These are phyloP conservation scores for Drosophila malerkotliana DNA, from an alignment of 1,140 invertebrate species.

Conservation along the genomic window DNA sequence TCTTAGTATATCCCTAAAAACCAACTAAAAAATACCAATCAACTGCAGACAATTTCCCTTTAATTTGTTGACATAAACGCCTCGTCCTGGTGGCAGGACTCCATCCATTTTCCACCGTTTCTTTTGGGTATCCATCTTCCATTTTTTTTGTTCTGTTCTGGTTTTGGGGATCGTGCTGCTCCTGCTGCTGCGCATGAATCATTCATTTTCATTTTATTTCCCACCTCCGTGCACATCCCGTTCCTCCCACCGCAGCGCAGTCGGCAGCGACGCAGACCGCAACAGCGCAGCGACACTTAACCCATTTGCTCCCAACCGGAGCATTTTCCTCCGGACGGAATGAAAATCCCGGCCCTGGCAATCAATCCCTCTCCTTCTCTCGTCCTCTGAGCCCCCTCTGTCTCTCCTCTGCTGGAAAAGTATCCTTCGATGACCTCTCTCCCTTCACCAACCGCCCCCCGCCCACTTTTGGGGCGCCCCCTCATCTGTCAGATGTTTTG, in stretches of 20 bases:
- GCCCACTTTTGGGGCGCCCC: background rate
- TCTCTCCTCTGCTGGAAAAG: conserved; percentile 31
- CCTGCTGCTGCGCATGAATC: conserved; percentile 71
- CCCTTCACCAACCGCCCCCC: background rate
- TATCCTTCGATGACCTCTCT: conserved; percentile 38
- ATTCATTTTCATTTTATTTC: conserved; percentile 65
- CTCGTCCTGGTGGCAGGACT: conserved; percentile 40
- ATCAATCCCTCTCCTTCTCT: conserved; percentile 59
- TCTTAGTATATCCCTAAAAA: too few species aligned
- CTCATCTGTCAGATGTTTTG: conserved; percentile 69
- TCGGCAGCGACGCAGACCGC: conserved; percentile 27
- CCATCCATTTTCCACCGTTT: conserved; percentile 18
- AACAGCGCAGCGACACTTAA: conserved; percentile 58
- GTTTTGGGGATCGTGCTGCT: conserved; percentile 1
- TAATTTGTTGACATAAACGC: conserved; percentile 83
- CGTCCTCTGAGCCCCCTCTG: background rate
- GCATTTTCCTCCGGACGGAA: conserved; percentile 13
- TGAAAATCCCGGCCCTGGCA: conserved; percentile 33
- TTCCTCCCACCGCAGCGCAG: conserved; percentile 13
- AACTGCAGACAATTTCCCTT: conserved; percentile 67
- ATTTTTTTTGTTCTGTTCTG: background rate
- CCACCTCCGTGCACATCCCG: conserved; percentile 7
- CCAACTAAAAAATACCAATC: too few species aligned
- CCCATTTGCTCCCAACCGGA: conserved; percentile 57
- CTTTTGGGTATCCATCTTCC: conserved; percentile 1